Base-by-base conservation (phyloP, 2,888 invertebrate species). In the Cryptocheilus praepositus region DNA sequence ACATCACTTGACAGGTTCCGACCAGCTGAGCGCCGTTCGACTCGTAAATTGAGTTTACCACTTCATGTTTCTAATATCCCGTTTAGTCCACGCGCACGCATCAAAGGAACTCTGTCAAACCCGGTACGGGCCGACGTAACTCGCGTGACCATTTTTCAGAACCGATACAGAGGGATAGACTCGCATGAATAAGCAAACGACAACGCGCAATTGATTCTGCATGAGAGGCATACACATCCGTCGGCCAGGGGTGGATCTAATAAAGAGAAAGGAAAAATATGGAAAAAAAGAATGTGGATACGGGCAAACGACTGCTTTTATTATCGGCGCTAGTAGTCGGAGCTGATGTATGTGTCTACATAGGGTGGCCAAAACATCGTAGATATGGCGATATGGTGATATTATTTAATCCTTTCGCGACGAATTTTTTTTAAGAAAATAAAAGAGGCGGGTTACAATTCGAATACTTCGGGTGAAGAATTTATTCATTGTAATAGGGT, bases 241-340 rank as follows among this genome's bases (percentile, higher is more conserved):
- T n/a, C 13, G 55, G 49, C 36, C 60, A 22, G 21, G 16, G 19
- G 19, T 45, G 16, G 55, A 61, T 66, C 43, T 63, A 61, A 70
- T 66, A 66, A 56, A 68, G 43, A 44, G 22, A 13, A 53, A n/a
- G 15, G 21, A 55, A 18, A 16, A 18, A 44, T 8, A 11, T 11
- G 15, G 3, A 56, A 3, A 13, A n/a, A 49, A 45, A n/a, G 22
- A 36, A 53, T 36, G 49, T 44, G 22, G 46, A 3, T 18, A 51
- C 18, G 25, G 55, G 5, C 21, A 28, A 61, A 69, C 19, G 25
- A 36, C 51, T 63, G 55, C 53, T 73, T 70, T 70, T 70, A 45
- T 67, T 55, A 69, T 69, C 64, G 44, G 52, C 53, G 57, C 15
- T 70, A 44, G 49, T 13, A 18, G 53, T 55, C 62, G 44, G 36